Evolutionary conservation across 2,888 invertebrate genomes (phyloP).

Genomic region (Cephus runcator): DNA sequence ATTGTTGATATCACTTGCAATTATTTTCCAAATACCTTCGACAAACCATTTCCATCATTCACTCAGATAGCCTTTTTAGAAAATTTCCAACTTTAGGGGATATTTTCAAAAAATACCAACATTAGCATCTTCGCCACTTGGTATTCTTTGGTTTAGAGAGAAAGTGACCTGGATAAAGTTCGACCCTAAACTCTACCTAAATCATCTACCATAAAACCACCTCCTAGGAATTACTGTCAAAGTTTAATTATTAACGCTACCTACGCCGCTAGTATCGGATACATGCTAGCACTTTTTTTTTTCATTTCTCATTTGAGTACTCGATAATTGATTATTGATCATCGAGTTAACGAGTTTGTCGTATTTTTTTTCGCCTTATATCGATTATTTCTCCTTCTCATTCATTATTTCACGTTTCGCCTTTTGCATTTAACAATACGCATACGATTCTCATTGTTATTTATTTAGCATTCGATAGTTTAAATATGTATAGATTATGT

Average conservation of each 20-base stretch:
- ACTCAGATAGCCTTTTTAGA: background rate
- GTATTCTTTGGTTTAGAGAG: constrained; percentile 55
- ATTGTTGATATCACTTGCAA: background rate
- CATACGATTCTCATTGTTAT: constrained; percentile 41
- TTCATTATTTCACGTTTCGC: background rate
- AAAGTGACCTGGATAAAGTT: constrained; percentile 60
- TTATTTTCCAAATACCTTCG: background rate
- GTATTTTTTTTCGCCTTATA: background rate
- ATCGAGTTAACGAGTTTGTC: constrained; percentile 18
- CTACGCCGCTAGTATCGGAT: constrained; percentile 54
- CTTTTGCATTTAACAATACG: constrained; percentile 49
- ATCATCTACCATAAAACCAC: constrained; percentile 54
- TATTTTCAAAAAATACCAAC: background rate
- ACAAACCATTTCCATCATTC: background rate
- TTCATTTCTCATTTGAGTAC: constrained; percentile 41
- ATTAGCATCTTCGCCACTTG: constrained; percentile 23
- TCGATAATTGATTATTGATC: constrained; percentile 57
- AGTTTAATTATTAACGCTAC: constrained; percentile 35
- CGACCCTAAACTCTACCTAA: constrained; percentile 49
- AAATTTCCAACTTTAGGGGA: background rate
- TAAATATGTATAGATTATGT: constrained; percentile 63
- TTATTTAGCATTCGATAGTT: constrained; percentile 61
- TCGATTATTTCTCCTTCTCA: background rate
- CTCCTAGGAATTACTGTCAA: constrained; percentile 53
- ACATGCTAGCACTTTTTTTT: constrained; percentile 45